phyloP scores from a whole-genome alignment of 2,113 vertebrate genomes.

The Podilymbus podiceps region DNA sequence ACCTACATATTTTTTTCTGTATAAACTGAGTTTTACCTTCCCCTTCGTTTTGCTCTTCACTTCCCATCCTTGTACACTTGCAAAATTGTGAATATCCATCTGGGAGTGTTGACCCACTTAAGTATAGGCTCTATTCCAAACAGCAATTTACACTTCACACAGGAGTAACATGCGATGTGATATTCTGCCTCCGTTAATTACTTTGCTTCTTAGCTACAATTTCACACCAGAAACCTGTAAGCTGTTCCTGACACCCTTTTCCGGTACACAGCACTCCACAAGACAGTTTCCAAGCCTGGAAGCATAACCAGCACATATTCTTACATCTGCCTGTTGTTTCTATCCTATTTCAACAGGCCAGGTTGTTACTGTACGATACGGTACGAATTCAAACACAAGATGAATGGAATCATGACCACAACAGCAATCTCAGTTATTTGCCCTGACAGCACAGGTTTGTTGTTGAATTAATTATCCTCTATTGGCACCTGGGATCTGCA shows the following conservation, averaged over 20 bases:
- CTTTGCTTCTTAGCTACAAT: not conserved
- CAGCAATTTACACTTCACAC: not conserved
- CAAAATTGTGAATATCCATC: not conserved
- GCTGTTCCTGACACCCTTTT: not conserved
- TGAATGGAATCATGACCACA: not conserved
- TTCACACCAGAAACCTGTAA: not conserved
- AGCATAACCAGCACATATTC: not conserved
- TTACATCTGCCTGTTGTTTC: not conserved
- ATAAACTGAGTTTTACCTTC: not conserved
- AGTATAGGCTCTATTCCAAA: not conserved
- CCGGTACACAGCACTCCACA: not conserved
- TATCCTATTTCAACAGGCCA: not conserved
- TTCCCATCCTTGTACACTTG: not conserved
- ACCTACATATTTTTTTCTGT: not conserved
- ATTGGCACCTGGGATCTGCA: not conserved
- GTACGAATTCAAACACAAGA: not conserved
- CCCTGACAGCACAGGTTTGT: not conserved
- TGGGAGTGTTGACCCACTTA: accelerated
- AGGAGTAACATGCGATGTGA: not conserved
- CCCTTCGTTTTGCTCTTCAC: not conserved
- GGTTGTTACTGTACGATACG: too few species aligned
- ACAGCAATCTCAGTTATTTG: not conserved
- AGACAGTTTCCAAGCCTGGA: not conserved
- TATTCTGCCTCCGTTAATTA: not conserved
- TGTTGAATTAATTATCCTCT: not conserved